Base-by-base conservation (phyloP, 2,797 vertebrate species). In the Phrynocephalus forsythii region DNA sequence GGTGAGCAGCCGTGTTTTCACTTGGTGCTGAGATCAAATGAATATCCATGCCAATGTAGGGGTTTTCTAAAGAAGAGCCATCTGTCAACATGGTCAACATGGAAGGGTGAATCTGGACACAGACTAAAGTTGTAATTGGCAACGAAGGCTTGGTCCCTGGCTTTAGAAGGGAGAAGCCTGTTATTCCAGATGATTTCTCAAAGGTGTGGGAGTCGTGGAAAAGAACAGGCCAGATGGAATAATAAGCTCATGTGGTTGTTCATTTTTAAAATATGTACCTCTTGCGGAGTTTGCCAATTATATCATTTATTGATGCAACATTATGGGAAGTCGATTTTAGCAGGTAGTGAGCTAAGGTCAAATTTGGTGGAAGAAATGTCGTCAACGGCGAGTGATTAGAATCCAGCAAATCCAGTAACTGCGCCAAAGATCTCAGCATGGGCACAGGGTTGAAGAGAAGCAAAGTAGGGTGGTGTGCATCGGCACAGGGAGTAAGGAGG, bases 271-370 rank as follows among this genome's bases (percentile, higher is more conserved):
- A 48, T 16, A 67, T 79, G 75, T 68, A n/a, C 75, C 5, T 79
- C 26, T 78, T 78, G 63, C 75, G 50, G 38, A 26, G 50, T 85
- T 11, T 67, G 66, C 84, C 66, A 78, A 52, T 56, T 78, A 24
- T 48, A 33, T 48, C 52, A 63, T 84, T 75, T 75, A n/a, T 78
- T n/a, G 78, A 52, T 78, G 52, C 44, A 68, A 28, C 22, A 85
- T 50, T 68, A 85, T 44, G 28, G 44, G 20, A 52, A 78, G n/a
- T 24, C 66, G 69, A 24, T 85, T 85, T 85, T 79, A 85, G 75
- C 66, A 68, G 67, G 75, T 26, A 20, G 63, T 67, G 75, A 68
- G 20, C 60, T 30, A 48, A 78, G 66, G 67, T 10, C 16, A 20
- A 28, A 24, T 79, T 85, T 85, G n/a, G 11, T 66, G 22, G 24